Conservation (phyloP, 2,113 vertebrate genomes). For the Oreochromis spilurus region DNA sequence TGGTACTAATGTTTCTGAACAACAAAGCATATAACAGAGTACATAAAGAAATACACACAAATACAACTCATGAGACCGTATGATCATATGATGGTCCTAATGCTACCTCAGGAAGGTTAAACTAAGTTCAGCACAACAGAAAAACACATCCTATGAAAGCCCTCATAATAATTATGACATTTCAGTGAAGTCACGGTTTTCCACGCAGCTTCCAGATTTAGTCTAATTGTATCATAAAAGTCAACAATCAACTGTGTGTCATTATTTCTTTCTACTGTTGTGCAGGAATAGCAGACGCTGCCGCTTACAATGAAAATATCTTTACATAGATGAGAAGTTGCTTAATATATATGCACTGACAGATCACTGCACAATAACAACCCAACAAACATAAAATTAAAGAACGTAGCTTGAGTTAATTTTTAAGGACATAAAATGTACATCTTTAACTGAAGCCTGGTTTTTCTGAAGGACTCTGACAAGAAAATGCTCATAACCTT, state of each 20-base stretch:
- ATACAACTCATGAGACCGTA: neutral
- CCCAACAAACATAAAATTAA: no score
- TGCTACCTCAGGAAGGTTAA: neutral
- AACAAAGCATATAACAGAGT: neutral
- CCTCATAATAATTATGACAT: neutral
- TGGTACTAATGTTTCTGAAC: neutral
- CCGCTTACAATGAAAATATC: neutral
- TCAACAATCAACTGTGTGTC: neutral
- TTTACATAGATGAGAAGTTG: neutral
- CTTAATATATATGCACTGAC: neutral
- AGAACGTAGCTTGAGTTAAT: neutral
- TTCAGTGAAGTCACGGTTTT: neutral
- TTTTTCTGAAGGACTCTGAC: neutral
- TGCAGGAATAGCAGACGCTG: neutral
- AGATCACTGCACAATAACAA: neutral
- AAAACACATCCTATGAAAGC: neutral
- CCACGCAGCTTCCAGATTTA: neutral
- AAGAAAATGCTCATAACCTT: neutral
- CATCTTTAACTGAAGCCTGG: neutral
- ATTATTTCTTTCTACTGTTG: neutral
- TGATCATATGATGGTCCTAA: neutral
- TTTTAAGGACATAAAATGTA: neutral
- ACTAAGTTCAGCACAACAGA: neutral
- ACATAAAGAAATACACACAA: neutral
- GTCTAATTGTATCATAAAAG: neutral